Base-by-base conservation (phyloP, 92 coral and sea anemone genomes). In the Montipora capitata region DNA sequence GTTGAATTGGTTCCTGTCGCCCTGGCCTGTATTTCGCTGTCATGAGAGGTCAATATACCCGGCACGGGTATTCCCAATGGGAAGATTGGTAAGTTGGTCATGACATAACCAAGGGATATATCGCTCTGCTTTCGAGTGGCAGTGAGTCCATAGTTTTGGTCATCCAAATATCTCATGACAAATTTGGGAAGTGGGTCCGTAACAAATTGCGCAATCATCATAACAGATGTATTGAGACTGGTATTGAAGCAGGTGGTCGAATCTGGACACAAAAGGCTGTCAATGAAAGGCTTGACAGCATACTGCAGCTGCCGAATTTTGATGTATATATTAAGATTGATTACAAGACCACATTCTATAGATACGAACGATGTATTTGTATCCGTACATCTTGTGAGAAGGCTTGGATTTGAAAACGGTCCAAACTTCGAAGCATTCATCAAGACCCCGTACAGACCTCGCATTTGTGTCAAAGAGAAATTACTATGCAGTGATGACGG, bases 81-180 rank as follows among this genome's bases (percentile, higher is more conserved):
- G 1, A 88, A 88, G 5, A 89, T 59, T 39, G 82, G 89, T 14
- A 95, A 88, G 72, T 88, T 83, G 5, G 81, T 40, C 86, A 97
- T 97, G 5, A 68, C 16, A 86, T 97, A 97, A 39, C 99, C 99
- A 35, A 85, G 74, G 5, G 94, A 91, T 66, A 97, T 58, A 27
- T 97, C 93, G 11, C 81, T 83, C 87, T 94, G 98, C 1, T 87
- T 58, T 27, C 91, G 92, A 7, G 96, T 92, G n/a, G 84, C 87
- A 5, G 94, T 85, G 38, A 97, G 85, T 8, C 95, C 98, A 81
- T 85, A 92, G 70, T 85, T 87, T 39, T 85, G 89, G 56, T 14
- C 40, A 12, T 93, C 92, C 13, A 95, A 13, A 61, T 61, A 77
- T 88, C 89, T 82, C 77, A 87, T 66, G 40, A 90, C 84, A 14